phyloP scores from a whole-genome alignment of 2,113 vertebrate genomes.

The Pandion haliaetus region DNA sequence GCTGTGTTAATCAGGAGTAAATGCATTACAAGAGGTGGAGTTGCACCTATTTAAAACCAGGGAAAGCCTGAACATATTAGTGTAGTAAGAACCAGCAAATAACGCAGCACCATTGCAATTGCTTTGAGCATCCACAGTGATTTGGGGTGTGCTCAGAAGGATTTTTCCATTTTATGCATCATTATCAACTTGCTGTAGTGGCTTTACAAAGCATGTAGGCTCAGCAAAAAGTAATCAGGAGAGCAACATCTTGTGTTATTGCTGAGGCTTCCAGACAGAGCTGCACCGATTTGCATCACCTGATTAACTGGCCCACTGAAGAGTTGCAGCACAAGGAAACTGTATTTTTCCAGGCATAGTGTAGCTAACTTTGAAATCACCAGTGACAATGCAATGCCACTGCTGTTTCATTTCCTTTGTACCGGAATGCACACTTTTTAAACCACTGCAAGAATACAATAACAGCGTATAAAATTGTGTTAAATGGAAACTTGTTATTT shows the following conservation, averaged over 20 bases:
- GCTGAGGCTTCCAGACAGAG: neutral
- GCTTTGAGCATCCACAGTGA: neutral
- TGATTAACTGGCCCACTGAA: neutral
- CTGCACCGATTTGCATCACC: neutral
- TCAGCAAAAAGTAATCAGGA: slow-evolving; percentile 37
- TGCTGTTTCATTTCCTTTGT: neutral
- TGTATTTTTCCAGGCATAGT: neutral
- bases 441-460: neutral
- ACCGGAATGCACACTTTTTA: neutral
- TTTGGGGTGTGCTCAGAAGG: neutral
- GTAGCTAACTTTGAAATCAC: neutral
- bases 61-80: neutral
- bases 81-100: neutral
- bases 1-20: neutral
- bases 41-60: neutral
- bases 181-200: slow-evolving; percentile 3
- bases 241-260: neutral
- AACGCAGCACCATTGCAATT: neutral
- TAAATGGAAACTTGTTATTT: neutral
- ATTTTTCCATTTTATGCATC: slow-evolving; percentile 32
- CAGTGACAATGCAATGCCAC: neutral
- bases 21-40: neutral
- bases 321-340: neutral
- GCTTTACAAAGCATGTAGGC: neutral
- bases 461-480: neutral